Percentiles rank a stretch among this genome's conserved stretches.
Evolutionary conservation across 37 sponge, comb jelly and placozoan species (phyloP).

Genomic region (Chondrilla cf. caribensis): DNA sequence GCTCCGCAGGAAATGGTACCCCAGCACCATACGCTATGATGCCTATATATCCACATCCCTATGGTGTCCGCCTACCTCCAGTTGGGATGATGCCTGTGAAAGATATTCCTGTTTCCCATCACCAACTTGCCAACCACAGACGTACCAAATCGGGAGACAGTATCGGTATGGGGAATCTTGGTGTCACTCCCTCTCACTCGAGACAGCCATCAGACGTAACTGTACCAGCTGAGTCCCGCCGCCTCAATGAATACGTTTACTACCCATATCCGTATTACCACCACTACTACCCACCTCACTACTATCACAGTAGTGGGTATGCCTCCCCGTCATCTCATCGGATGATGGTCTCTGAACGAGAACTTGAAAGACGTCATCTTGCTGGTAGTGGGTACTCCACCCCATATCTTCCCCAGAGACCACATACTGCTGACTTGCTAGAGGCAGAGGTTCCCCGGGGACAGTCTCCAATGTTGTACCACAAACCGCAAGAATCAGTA

Average conservation of each 20-base stretch:
- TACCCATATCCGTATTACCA: conserved; percentile 10
- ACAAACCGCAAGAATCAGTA: not conserved
- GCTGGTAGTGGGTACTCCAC: not conserved
- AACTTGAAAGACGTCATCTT: not conserved
- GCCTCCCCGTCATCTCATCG: not conserved
- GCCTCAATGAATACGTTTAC: not conserved
- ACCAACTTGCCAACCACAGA: not conserved
- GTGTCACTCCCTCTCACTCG: not conserved
- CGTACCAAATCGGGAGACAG: not conserved
- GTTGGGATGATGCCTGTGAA: not conserved
- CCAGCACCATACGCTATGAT: not conserved
- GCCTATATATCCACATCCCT: not conserved
- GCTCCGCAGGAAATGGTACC: not conserved
- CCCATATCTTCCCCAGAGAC: not conserved
- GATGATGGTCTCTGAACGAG: not conserved
- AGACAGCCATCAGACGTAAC: conserved; percentile 18
- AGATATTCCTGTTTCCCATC: not conserved
- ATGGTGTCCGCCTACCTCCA: not conserved
- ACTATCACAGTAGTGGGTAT: not conserved
- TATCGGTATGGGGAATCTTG: not conserved
- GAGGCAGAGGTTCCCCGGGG: conserved; percentile 7
- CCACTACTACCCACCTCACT: not conserved
- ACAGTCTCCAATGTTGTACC: not conserved
- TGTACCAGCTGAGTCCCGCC: not conserved
- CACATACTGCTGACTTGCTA: conserved; percentile 6